These are phyloP conservation scores for Latrodectus elegans DNA, from an alignment of 2,888 invertebrate species.

Conservation along the genomic window DNA sequence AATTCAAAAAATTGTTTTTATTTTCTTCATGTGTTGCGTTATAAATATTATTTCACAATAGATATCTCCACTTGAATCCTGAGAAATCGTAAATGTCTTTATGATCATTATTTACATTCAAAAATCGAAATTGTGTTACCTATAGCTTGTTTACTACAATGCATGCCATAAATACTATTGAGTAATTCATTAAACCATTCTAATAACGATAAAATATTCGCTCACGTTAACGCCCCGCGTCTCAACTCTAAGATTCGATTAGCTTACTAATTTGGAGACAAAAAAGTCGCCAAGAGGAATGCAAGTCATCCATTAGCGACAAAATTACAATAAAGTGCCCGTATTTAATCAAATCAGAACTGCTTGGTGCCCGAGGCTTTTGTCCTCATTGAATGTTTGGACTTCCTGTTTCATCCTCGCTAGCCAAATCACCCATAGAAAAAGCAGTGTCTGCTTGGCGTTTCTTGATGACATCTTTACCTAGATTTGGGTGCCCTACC, in stretches of 20 bases:
- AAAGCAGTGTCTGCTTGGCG: conserved; percentile 1
- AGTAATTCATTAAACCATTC: neutral
- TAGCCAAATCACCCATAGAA: conserved; percentile 19
- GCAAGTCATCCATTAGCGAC: conserved; percentile 19
- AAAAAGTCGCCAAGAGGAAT: conserved; percentile 7
- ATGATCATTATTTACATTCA: too few species aligned
- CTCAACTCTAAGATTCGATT: neutral
- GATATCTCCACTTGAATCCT: too few species aligned
- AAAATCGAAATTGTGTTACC: neutral
- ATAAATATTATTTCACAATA: too few species aligned
- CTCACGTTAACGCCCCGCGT: neutral
- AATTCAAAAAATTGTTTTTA: too few species aligned
- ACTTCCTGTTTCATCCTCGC: conserved; percentile 47
- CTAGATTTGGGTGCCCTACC: conserved; percentile 57
- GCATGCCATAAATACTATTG: neutral
- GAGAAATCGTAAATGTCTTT: too few species aligned
- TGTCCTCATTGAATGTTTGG: conserved; percentile 23
- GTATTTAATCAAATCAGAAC: conserved; percentile 36
- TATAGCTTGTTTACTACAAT: neutral
- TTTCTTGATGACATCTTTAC: conserved; percentile 46
- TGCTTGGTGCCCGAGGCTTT: neutral
- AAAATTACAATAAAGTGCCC: conserved; percentile 21
- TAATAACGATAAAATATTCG: neutral
- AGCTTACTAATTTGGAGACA: neutral
- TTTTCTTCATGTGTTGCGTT: too few species aligned